phyloP scores from a whole-genome alignment of 2,113 vertebrate species.

The Smithornis capensis region DNA sequence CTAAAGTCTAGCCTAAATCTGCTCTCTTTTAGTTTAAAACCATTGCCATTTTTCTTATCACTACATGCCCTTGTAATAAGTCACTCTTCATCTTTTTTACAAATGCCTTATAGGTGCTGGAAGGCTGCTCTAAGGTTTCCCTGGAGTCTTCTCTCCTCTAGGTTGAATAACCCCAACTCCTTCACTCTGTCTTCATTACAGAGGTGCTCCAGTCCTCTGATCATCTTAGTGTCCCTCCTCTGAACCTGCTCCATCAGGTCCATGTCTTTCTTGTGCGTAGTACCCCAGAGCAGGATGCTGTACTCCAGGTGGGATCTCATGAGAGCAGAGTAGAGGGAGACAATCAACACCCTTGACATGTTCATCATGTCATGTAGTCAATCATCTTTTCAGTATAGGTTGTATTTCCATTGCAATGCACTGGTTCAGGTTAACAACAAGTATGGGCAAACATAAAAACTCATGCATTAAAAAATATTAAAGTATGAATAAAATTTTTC shows the following conservation, averaged over 20 bases:
- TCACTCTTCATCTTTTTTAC: background rate
- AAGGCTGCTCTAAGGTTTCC: background rate
- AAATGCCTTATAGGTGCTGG: background rate
- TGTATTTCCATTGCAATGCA: background rate
- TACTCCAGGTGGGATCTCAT: background rate
- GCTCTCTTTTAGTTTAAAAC: background rate
- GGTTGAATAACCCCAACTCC: background rate
- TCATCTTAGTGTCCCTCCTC: background rate
- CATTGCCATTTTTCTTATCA: background rate
- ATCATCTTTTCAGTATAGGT: background rate
- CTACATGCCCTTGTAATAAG: background rate
- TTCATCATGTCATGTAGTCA: background rate
- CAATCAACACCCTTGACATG: background rate
- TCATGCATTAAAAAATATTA: background rate
- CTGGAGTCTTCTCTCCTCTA: background rate
- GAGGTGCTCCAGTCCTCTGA: rapidly evolving
- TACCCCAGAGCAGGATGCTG: background rate
- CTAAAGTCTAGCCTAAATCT: background rate
- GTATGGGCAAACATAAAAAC: background rate
- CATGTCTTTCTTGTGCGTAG: background rate
- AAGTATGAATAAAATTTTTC: background rate
- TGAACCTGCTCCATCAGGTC: background rate
- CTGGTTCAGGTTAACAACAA: background rate
- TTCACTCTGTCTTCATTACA: no score
- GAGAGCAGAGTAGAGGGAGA: background rate